Evolutionary conservation across 2,888 invertebrate species (phyloP), one percentile per base, ranked within the genome.

Genomic region (Rhaphigaster nebulosa): DNA sequence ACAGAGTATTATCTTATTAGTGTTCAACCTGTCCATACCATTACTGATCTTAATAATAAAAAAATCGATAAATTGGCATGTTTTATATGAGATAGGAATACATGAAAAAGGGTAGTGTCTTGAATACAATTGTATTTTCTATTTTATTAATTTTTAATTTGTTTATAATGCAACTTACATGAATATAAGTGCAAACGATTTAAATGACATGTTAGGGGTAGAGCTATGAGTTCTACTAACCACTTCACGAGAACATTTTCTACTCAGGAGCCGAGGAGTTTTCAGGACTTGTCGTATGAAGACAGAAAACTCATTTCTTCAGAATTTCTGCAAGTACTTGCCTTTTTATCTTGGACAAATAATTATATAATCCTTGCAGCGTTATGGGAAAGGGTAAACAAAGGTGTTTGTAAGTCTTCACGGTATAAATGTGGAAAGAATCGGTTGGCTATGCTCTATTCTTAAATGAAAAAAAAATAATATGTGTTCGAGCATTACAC

Each of bases 371-470:
- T 65, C 65, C n/a, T 65, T 2, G 65, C 65, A 65, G 29, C 3
- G 29, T 15, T 65, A 29, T 65, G 65, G 65, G 60, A n/a, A 60
- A n/a, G n/a, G n/a, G 60, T 65, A 65, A 65, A 29, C 65, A 65
- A 65, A n/a, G 65, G 65, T n/a, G 26, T 29, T 65, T 65, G 65
- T 65, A 65, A 65, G 65, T 65, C 12, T n/a, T 65, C 65, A 65
- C 29, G 65, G 65, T 65, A 29, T 8, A 65, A 65, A 65, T 65
- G 65, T 65, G 29, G n/a, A 29, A 15, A 65, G 10, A 65, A 65
- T 65, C 29, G 65, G 65, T 65, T 65, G 15, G 65, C 65, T 65
- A 65, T 65, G 65, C 65, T 26, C 65, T 65, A 29, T 65, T 65
- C 65, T 65, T 29, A 29, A 29, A 29, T 60, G n/a, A n/a, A 60